These are phyloP conservation scores for Rallus crepitans DNA, from an alignment of 2,797 vertebrate species.

Conservation along the genomic window DNA sequence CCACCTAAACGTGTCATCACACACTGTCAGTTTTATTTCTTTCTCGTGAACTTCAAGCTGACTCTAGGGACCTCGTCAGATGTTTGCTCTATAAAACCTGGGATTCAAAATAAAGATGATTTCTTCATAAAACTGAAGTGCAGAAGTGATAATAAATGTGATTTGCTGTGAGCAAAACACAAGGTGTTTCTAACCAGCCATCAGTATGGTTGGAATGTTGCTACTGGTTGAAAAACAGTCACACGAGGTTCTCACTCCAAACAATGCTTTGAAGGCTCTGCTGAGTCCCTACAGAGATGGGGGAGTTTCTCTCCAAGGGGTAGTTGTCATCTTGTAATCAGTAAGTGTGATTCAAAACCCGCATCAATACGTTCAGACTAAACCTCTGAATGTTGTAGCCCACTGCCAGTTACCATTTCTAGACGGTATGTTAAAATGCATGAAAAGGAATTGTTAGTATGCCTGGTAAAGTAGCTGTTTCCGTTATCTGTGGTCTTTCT, in stretches of 20 bases:
- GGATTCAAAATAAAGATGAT: not conserved
- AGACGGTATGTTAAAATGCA: slow-evolving; percentile 14
- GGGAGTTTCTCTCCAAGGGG: not conserved
- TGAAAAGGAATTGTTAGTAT: not conserved
- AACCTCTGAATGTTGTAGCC: not conserved
- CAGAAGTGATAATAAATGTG: not conserved
- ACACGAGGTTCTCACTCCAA: not conserved
- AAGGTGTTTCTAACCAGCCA: not conserved
- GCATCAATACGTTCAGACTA: not conserved
- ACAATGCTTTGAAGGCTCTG: not conserved
- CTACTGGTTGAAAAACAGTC: not conserved
- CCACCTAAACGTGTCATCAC: not conserved
- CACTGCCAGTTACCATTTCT: not conserved
- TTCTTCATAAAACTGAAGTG: not conserved
- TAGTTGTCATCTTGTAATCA: not conserved
- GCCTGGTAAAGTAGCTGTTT: slow-evolving; percentile 41
- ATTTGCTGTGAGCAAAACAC: not conserved
- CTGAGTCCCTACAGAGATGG: not conserved
- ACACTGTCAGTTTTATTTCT: not conserved
- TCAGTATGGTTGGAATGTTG: not conserved
- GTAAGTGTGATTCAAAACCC: not conserved
- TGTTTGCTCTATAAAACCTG: not conserved
- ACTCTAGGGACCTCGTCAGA: not conserved
- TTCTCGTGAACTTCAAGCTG: not conserved
- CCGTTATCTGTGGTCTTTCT: slow-evolving; percentile 46